phyloP scores from a whole-genome alignment of 2,113 vertebrate species.

The Syngnathus scovelli region DNA sequence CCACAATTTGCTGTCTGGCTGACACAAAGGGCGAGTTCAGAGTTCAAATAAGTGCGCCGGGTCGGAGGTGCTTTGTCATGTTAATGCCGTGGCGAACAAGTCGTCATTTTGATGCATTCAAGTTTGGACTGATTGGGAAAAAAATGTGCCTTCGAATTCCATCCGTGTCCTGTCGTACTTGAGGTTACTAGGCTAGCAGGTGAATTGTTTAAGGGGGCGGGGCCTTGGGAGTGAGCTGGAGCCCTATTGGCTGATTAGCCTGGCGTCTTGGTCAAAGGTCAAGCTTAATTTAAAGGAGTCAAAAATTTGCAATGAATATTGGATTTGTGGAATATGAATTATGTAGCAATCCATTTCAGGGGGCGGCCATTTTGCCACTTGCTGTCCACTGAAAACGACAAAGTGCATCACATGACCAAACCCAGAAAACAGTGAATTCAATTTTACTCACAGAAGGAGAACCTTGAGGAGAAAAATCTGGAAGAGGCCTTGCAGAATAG shows the following conservation, averaged over 20 bases:
- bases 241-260: too few relatives aligned
- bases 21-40: constrained; percentile 73
- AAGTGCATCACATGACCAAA: too few relatives aligned
- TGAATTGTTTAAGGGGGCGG: not conserved
- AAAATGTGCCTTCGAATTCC: not conserved
- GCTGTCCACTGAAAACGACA: too few relatives aligned
- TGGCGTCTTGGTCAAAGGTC: too few relatives aligned
- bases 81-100: constrained; percentile 66
- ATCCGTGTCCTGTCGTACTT: too few relatives aligned
- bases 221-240: not conserved
- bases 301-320: too few relatives aligned
- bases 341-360: too few relatives aligned
- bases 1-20: constrained; percentile 78
- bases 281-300: too few relatives aligned
- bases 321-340: too few relatives aligned
- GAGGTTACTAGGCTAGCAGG: not conserved
- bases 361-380: too few relatives aligned
- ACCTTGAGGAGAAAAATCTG: not conserved
- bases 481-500: not conserved
- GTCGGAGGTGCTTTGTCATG: constrained; percentile 78
- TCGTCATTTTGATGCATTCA: constrained; percentile 8
- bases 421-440: too few relatives aligned
- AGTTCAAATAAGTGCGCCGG: constrained; percentile 83
- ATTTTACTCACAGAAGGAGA: not conserved
- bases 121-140: not conserved